Base-by-base conservation (phyloP, 1,140 invertebrate genomes). In the Drosophila ambigua region DNA sequence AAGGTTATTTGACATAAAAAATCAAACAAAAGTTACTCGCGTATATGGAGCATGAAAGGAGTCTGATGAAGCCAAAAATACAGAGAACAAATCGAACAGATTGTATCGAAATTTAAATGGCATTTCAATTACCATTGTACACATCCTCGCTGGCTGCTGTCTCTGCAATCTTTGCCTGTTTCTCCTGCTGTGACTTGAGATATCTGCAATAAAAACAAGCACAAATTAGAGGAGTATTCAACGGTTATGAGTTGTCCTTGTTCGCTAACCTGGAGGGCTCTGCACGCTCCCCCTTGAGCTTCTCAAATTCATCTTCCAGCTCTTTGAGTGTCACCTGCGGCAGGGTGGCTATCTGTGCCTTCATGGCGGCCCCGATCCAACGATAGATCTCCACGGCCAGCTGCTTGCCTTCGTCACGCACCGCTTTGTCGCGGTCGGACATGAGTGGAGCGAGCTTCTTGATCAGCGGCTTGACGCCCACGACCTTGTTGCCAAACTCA, bases 401-500 rank as follows among this genome's bases (percentile, higher is more conserved):
- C 41, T 94, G 93, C 92, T 99, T 98, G 50, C 96, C 95, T 92
- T 99, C 98, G 82, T 99, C 98, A 61, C 98, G 93, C 0, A 99
- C 97, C 67, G 92, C 94, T 91, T 99, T 98, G 92, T 99, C 98
- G 76, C 98, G 94, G 84, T 99, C 97, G 63, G 98, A 96, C 39
- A 99, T 93, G 31, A 99, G 93, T 4, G 94, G 93, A 4, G 96
- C 94, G 23, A 98, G 94, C 85, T 97, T 96, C 91, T 99, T 99
- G 44, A 99, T 94, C 66, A 99, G 91, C 5, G 96, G 96, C 90
- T 99, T 99, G 4, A 98, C 93, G 59, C 94, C 95, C 15, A 99
- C 95, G 1, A 99, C 96, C 93, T 98, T 99, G 31, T 96, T 94
- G 11, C 98, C 98, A 94, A 98, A 99, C 87, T 97, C 96, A 93